phyloP scores from a whole-genome alignment of 1,140 invertebrate species.

The Euborellia annulipes region DNA sequence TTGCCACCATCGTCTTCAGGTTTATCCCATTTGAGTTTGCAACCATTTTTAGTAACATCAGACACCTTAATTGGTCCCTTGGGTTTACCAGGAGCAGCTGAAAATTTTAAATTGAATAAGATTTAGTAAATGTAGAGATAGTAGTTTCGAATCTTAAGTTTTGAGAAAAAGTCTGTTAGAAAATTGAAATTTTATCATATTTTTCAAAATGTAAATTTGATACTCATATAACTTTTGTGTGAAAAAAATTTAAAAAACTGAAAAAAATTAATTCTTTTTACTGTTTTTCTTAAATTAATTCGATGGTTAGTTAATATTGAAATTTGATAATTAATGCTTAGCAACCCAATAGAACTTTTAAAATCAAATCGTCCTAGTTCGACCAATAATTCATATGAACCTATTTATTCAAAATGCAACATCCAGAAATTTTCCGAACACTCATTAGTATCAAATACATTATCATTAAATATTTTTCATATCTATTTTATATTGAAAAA shows the following conservation, averaged over 20 bases:
- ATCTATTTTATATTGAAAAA: neutral
- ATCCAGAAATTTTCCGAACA: no score
- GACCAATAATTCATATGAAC: no score
- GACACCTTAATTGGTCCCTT: slow-evolving; percentile 83
- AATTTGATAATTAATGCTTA: no score
- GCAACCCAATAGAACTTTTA: no score
- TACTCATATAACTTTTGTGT: neutral
- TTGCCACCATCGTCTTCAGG: slow-evolving; percentile 97
- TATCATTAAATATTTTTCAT: slow-evolving; percentile 1
- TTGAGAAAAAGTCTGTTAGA: neutral
- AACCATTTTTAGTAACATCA: slow-evolving; percentile 81
- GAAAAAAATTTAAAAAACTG: slow-evolving; percentile 1
- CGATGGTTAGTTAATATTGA: no score
- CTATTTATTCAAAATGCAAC: no score
- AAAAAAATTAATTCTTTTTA: slow-evolving; percentile 1
- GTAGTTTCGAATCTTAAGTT: neutral
- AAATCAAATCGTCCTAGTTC: no score
- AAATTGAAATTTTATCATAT: neutral
- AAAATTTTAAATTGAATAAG: slow-evolving; percentile 4
- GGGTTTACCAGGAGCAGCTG: slow-evolving; percentile 63
- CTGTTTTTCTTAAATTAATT: no score
- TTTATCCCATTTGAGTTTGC: slow-evolving; percentile 91
- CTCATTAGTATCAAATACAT: no score
- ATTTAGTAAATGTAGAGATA: neutral
- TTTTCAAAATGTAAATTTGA: neutral